These are phyloP conservation scores for Leucoraja erinaceus DNA, from an alignment of 2,113 vertebrate species.

Conservation along the genomic window DNA sequence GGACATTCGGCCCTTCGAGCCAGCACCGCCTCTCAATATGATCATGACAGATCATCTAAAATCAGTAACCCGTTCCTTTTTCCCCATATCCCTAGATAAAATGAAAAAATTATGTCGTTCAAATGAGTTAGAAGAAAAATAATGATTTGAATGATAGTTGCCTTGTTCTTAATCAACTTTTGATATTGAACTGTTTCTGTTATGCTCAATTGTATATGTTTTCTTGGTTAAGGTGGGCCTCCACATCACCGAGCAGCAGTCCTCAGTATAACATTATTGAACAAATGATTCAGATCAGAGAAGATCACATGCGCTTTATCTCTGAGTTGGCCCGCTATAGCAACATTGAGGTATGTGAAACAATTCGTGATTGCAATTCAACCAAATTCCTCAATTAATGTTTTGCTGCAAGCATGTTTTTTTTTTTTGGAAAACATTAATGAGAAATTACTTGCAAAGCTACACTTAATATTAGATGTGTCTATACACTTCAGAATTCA, in stretches of 20 bases:
- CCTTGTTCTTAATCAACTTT: background rate
- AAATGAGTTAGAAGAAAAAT: background rate
- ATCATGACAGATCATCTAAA: too few species aligned
- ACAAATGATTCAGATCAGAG: constrained; percentile 97
- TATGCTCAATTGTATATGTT: background rate
- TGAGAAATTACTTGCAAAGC: background rate
- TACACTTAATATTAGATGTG: background rate
- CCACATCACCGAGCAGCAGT: constrained; percentile 80
- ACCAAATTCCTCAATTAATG: background rate
- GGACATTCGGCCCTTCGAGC: too few species aligned
- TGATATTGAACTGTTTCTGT: background rate
- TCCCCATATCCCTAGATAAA: background rate
- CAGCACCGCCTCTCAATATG: too few species aligned
- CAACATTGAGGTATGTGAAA: constrained; percentile 82
- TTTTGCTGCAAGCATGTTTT: background rate
- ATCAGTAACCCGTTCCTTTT: too few species aligned
- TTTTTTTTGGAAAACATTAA: background rate
- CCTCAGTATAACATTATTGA: constrained; percentile 97
- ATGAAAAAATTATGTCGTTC: background rate
- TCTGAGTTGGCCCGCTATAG: constrained; percentile 94
- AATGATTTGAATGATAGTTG: background rate
- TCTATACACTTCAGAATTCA: too few species aligned
- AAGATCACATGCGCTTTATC: constrained; percentile 98
- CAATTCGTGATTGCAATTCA: background rate
- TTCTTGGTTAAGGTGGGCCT: constrained; percentile 59